phyloP scores from a whole-genome alignment of 92 coral and sea anemone genomes.

The Bergia sp. region DNA sequence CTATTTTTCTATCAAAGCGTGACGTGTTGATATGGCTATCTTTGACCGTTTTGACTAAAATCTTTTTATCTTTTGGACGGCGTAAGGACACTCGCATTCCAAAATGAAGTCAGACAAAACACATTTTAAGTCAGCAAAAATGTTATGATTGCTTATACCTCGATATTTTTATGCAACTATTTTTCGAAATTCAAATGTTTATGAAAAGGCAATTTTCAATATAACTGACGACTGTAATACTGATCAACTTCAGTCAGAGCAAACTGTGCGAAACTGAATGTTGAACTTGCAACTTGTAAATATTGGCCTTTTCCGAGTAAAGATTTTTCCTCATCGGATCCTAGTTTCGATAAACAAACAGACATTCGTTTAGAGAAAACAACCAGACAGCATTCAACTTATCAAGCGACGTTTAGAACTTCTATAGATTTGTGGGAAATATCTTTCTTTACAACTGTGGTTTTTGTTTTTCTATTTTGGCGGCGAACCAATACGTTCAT shows the following conservation, averaged over 20 bases:
- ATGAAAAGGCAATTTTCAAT: background rate
- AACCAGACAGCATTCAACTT: background rate
- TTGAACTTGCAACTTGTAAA: background rate
- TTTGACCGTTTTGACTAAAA: slow-evolving; percentile 15
- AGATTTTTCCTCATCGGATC: background rate
- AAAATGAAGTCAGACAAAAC: slow-evolving; percentile 1
- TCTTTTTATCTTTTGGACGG: slow-evolving; percentile 8
- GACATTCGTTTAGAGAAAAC: no score
- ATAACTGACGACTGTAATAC: no score
- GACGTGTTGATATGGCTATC: slow-evolving; percentile 26
- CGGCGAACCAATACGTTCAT: no score
- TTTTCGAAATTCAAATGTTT: background rate
- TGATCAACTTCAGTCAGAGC: background rate
- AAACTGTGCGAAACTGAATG: background rate
- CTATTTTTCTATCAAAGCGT: background rate
- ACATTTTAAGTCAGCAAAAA: background rate
- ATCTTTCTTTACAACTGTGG: background rate
- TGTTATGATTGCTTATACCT: background rate
- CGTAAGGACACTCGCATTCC: background rate
- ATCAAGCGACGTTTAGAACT: background rate
- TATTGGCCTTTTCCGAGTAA: background rate
- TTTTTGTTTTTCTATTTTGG: background rate
- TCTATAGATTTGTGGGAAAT: background rate
- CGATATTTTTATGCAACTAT: background rate
- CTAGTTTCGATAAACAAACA: no score